These are phyloP conservation scores for Mya arenaria DNA, from an alignment of 1,140 invertebrate species.

Conservation along the genomic window DNA sequence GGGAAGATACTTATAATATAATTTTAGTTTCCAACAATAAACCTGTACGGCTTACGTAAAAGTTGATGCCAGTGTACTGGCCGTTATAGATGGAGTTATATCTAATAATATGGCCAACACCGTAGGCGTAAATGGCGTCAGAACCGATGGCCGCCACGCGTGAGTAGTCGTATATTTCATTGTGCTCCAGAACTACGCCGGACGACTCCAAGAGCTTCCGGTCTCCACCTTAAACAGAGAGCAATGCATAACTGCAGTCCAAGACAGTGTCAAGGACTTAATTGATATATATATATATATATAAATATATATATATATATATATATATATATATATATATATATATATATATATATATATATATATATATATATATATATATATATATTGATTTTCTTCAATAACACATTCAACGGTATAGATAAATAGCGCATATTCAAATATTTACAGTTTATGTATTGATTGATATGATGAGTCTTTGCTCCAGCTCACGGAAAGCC, in stretches of 20 bases:
- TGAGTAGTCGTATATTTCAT: slow-evolving; percentile 1
- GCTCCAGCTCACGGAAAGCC: too few species aligned
- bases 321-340: background rate
- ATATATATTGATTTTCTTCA: too few species aligned
- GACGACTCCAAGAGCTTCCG: slow-evolving; percentile 1
- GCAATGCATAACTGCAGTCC: too few species aligned
- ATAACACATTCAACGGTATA: too few species aligned
- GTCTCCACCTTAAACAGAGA: slow-evolving; percentile 18
- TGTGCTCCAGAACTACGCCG: background rate
- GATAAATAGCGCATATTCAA: too few species aligned
- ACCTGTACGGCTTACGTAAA: slow-evolving; percentile 31
- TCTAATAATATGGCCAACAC: slow-evolving; percentile 7
- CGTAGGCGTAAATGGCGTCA: background rate
- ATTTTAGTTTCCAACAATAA: background rate
- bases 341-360: too few species aligned
- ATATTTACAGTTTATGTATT: too few species aligned
- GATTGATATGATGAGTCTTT: too few species aligned
- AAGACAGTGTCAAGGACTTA: background rate
- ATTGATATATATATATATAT: background rate
- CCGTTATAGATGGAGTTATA: slow-evolving; percentile 25
- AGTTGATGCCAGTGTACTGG: slow-evolving; percentile 7
- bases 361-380: too few species aligned
- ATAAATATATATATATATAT: background rate
- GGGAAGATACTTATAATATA: background rate
- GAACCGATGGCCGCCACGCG: background rate